Evolutionary conservation across 2,797 vertebrate genomes (phyloP).

Genomic region (Myripristis murdjan): DNA sequence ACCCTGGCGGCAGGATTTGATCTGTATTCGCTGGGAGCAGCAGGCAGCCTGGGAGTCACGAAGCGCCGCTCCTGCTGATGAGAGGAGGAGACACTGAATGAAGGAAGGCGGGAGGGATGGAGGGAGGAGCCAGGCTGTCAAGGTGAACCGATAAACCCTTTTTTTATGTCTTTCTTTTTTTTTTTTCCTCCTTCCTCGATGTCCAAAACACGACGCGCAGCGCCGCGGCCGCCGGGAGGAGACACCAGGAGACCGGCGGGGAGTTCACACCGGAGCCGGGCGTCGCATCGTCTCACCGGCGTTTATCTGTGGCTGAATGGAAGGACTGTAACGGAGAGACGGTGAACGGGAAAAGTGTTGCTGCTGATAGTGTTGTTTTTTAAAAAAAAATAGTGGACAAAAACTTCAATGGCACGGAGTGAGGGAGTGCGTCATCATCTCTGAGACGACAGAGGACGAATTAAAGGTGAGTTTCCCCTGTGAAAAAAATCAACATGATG

Average conservation of each 20-base stretch:
- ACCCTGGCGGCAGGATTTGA: slow-evolving; percentile 23
- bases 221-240: neutral
- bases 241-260: neutral
- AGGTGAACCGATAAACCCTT: slow-evolving; percentile 59
- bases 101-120: neutral
- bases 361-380: no score
- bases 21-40: slow-evolving; percentile 51
- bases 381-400: no score
- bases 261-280: neutral
- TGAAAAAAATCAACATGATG: neutral
- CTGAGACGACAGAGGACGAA: neutral
- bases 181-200: no score
- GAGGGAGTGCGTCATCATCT: slow-evolving; percentile 25
- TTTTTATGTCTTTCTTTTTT: no score
- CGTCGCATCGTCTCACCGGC: neutral
- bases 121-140: slow-evolving; percentile 57
- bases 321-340: no score
- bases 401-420: neutral
- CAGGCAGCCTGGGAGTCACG: slow-evolving; percentile 49
- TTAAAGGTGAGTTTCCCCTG: slow-evolving; percentile 53
- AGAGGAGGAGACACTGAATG: slow-evolving; percentile 7
- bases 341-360: neutral
- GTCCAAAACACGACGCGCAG: slow-evolving; percentile 42
- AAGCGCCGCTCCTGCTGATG: slow-evolving; percentile 30
- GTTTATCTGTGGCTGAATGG: no score